A percentile compares a stretch with the other conserved stretches of the same genome.
These are phyloP conservation scores for Didymodactylos carnosus DNA, from an alignment of 2,888 invertebrate species.

Conservation along the genomic window DNA sequence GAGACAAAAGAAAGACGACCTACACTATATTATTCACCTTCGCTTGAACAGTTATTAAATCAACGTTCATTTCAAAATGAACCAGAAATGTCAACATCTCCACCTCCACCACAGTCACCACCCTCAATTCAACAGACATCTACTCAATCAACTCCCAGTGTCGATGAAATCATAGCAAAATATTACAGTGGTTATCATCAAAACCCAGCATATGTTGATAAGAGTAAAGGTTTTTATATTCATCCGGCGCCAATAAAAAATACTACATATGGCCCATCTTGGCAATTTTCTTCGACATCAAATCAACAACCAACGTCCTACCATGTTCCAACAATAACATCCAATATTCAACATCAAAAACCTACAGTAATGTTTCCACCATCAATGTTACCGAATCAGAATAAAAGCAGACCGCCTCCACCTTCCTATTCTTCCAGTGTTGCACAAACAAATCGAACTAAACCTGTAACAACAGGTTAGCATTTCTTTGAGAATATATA, in stretches of 20 bases:
- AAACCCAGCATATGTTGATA: not conserved
- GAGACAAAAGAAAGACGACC: not conserved
- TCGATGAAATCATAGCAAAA: not conserved
- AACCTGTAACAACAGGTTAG: not conserved
- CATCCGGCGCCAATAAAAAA: not conserved
- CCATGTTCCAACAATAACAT: too few relatives aligned
- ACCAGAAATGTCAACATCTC: not conserved
- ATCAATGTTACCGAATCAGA: not conserved
- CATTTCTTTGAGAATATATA: not conserved
- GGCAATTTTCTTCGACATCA: not conserved
- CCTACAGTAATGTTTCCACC: not conserved
- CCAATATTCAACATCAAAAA: too few relatives aligned
- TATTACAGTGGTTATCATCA: not conserved
- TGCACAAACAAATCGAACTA: not conserved
- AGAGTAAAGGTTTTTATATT: not conserved
- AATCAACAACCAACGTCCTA: too few relatives aligned
- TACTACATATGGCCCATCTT: too few relatives aligned
- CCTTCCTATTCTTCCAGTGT: not conserved
- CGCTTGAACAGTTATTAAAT: not conserved
- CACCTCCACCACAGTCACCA: too few relatives aligned
- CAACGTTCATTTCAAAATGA: not conserved
- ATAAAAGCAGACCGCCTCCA: not conserved
- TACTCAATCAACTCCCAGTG: not conserved
- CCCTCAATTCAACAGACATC: not conserved
- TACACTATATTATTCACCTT: not conserved